A percentile compares a stretch with the other conserved stretches of the same genome.
Conservation (phyloP, 2,888 invertebrate genomes). For the Ashinkailepas kermadecensis region DNA sequence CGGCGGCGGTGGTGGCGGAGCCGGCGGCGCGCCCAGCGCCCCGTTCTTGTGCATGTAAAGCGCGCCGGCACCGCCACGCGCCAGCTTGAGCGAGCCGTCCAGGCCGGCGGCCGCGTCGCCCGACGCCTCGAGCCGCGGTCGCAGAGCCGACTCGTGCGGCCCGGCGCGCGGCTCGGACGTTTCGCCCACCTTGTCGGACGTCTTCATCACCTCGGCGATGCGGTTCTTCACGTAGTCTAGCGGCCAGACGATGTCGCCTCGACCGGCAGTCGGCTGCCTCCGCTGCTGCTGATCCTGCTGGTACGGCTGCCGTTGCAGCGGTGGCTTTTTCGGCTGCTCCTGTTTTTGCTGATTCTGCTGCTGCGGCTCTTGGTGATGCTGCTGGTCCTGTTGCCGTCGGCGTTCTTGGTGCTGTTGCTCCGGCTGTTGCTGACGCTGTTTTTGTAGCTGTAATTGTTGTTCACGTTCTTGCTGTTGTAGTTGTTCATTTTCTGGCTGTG, state of each 20-base stretch:
- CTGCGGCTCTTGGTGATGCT: too few relatives aligned
- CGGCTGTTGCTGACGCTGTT: too few relatives aligned
- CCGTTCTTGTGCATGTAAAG: background rate
- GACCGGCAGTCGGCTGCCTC: background rate
- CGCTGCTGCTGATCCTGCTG: background rate
- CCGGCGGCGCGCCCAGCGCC: background rate
- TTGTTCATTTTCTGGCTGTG: too few relatives aligned
- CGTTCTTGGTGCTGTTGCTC: too few relatives aligned
- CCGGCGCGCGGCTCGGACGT: background rate
- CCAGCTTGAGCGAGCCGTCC: background rate
- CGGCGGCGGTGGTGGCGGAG: background rate
- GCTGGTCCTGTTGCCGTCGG: too few relatives aligned
- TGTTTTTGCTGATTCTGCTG: too few relatives aligned
- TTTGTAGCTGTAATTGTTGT: too few relatives aligned
- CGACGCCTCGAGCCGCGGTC: background rate
- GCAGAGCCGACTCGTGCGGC: background rate
- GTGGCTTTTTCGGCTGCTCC: too few relatives aligned
- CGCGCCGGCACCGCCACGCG: background rate
- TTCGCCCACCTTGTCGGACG: slow-evolving; percentile 25
- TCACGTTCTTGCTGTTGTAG: too few relatives aligned
- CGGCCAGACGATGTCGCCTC: background rate
- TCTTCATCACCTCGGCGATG: slow-evolving; percentile 32
- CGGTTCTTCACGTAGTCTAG: slow-evolving; percentile 30
- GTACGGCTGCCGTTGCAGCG: too few relatives aligned
- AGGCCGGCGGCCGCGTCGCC: background rate